Evolutionary conservation across 2,888 invertebrate species (phyloP), one percentile per base, ranked within the genome.

Genomic region (Halocaridina rubra): DNA sequence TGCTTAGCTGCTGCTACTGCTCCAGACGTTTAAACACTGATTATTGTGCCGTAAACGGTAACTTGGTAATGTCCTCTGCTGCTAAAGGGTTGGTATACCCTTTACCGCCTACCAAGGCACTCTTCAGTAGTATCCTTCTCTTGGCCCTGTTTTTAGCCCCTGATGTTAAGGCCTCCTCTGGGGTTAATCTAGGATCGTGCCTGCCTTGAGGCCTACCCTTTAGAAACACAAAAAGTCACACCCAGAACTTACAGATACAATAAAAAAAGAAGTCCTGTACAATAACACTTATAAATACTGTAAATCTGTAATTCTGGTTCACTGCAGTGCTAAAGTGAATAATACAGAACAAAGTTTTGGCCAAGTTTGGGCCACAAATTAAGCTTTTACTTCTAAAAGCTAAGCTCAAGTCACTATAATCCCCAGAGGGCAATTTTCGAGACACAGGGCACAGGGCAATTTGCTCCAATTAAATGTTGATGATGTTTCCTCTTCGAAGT

Each of bases 391-490:
- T 7, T n/a, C n/a, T n/a, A n/a, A n/a, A n/a, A n/a, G n/a, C n/a
- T n/a, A n/a, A n/a, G n/a, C n/a, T n/a, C n/a, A 57, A 57, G 57
- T 57, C 57, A 57, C 22, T 27, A 69, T 22, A 30, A 22, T 19
- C 69, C 69, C 69, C 69, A 69, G 69, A 69, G 29, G 32, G n/a
- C n/a, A n/a, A n/a, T 53, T n/a, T 53, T 53, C 53, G n/a, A 53
- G 16, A 53, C 53, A 69, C 30, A 27, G 69, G 69, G 29, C 19
- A 19, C 13, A n/a, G 29, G n/a, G 13, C 8, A 10, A 19, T 69
- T 69, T 16, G 29, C 29, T 69, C 3, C n/a, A n/a, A n/a, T n/a
- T 2, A 53, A 53, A 53, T 16, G 16, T 10, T 53, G 16, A 19
- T 16, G 53, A 16, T 53, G 53, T 30, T 69, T 29, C 29, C 69